phyloP scores from a whole-genome alignment of 2,797 vertebrate species.

The Uromys caudimaculatus region DNA sequence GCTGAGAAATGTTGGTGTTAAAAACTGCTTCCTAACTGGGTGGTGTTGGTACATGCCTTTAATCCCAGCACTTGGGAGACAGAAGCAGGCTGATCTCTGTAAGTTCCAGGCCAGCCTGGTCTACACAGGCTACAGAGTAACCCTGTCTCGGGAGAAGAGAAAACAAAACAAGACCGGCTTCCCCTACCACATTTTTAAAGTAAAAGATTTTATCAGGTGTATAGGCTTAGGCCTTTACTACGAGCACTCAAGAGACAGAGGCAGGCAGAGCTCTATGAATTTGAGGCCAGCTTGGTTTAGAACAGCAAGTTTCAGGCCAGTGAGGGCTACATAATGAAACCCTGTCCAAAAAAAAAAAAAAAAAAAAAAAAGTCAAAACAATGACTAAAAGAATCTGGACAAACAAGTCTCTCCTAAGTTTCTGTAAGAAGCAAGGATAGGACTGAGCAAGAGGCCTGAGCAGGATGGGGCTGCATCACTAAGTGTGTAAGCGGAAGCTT shows the following conservation, averaged over 20 bases:
- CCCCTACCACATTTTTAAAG: not conserved
- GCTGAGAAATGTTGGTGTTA: not conserved
- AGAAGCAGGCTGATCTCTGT: not conserved
- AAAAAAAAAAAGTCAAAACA: not conserved
- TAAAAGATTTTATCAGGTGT: not conserved
- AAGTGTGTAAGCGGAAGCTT: constrained; percentile 72
- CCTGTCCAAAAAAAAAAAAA: not conserved
- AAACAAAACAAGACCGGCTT: not conserved
- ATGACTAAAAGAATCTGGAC: not conserved
- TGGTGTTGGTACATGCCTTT: not conserved
- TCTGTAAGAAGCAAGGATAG: not conserved
- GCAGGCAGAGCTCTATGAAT: not conserved
- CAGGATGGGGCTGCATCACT: constrained; percentile 71
- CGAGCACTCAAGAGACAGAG: not conserved
- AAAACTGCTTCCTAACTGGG: not conserved
- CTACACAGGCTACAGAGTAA: not conserved
- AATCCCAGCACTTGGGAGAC: not conserved
- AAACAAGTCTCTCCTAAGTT: not conserved
- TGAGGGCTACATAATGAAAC: not conserved
- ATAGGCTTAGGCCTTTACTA: not conserved
- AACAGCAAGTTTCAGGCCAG: not conserved
- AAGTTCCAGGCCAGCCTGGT: not conserved
- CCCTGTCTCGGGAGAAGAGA: not conserved
- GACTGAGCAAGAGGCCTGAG: constrained; percentile 5
- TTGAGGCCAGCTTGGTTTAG: not conserved